phyloP scores from a whole-genome alignment of 2,797 vertebrate genomes.

The Decapterus maruadsi region DNA sequence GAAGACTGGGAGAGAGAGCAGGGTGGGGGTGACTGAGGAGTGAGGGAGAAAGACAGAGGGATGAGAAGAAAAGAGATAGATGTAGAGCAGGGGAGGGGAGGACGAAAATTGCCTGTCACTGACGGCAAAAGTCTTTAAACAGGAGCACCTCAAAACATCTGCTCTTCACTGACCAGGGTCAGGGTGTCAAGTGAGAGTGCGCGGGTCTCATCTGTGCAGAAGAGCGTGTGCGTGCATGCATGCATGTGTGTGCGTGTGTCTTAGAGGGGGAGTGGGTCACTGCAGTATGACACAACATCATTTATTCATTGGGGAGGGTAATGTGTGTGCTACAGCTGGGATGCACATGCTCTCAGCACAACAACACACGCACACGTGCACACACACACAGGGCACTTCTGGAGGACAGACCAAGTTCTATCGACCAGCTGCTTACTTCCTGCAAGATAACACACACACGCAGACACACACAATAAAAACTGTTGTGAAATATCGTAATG shows the following conservation, averaged over 20 bases:
- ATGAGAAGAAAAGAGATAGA: conserved; percentile 48
- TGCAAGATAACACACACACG: conserved; percentile 5
- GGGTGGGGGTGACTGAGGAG: conserved; percentile 22
- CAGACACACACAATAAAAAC: conserved; percentile 14
- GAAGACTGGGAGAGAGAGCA: conserved; percentile 47
- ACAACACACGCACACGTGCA: conserved; percentile 19
- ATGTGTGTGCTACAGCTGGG: conserved; percentile 74
- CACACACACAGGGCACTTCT: conserved; percentile 47
- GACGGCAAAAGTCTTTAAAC: conserved; percentile 32
- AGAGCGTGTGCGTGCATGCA: not conserved
- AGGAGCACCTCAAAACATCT: conserved; percentile 67
- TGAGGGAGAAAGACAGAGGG: conserved; percentile 38
- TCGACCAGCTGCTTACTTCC: conserved; percentile 43
- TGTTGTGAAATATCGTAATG: conserved; percentile 21
- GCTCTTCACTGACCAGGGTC: conserved; percentile 57
- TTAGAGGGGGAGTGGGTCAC: conserved; percentile 57
- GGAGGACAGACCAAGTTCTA: conserved; percentile 43
- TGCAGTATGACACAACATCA: conserved; percentile 79
- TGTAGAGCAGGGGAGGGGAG: conserved; percentile 20
- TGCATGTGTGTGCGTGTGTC: conserved; percentile 11
- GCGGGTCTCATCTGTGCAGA: conserved; percentile 34
- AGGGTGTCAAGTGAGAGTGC: conserved; percentile 35
- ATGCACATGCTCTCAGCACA: conserved; percentile 47
- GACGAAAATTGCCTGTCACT: conserved; percentile 54
- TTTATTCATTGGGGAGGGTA: conserved; percentile 76